Evolutionary conservation across 1,140 invertebrate genomes (phyloP).

Genomic region (Pollicipes pollicipes): DNA sequence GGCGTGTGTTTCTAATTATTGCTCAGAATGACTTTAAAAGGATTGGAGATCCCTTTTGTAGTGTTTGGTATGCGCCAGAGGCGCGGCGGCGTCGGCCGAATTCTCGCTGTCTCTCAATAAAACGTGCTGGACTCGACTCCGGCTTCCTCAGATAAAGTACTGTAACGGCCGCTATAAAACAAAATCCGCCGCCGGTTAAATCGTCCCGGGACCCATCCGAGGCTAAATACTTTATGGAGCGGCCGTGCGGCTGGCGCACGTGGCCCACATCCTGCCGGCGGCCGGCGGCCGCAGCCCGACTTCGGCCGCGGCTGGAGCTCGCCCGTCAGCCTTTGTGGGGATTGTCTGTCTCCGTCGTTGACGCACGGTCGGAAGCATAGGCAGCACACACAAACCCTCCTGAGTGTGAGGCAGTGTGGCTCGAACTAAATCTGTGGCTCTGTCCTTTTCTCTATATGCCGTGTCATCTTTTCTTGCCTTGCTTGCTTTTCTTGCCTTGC

Average conservation of each 20-base stretch:
- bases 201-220: not conserved
- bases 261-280: not conserved
- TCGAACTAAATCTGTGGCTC: too few species aligned
- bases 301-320: too few species aligned
- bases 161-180: not conserved
- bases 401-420: too few species aligned
- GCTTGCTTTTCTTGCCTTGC: too few species aligned
- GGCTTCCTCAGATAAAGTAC: not conserved
- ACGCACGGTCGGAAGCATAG: too few species aligned
- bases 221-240: not conserved
- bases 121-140: not conserved
- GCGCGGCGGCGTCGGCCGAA: not conserved
- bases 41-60: not conserved
- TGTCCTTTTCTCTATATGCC: too few species aligned
- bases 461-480: too few species aligned
- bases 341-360: too few species aligned
- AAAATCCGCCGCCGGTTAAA: not conserved
- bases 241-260: not conserved
- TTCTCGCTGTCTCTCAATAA: not conserved
- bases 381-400: too few species aligned
- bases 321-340: too few species aligned
- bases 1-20: not conserved
- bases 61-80: not conserved
- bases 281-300: too few species aligned
- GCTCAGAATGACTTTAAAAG: not conserved